Evolutionary conservation across 2,113 vertebrate species (phyloP).

Genomic region (Callopanchax toddi): DNA sequence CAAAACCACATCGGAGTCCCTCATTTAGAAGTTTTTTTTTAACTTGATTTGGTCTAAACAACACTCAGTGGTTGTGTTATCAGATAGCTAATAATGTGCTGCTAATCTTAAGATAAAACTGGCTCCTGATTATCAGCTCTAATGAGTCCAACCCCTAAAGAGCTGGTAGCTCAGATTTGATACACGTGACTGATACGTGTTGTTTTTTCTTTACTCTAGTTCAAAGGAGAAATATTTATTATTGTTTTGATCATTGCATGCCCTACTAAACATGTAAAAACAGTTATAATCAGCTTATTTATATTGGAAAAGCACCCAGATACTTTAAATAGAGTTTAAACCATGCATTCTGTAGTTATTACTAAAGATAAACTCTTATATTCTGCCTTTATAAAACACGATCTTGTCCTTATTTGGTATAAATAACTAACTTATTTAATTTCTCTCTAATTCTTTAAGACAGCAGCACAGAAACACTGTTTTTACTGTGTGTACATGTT

Average conservation of each 20-base stretch:
- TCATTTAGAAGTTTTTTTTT: background rate
- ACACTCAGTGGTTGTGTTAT: too few species aligned
- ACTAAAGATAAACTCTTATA: too few species aligned
- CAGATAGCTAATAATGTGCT: background rate
- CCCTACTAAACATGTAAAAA: background rate
- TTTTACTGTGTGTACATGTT: too few species aligned
- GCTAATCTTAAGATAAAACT: background rate
- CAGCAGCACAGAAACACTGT: background rate
- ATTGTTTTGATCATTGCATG: background rate
- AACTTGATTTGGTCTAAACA: background rate
- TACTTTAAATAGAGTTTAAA: too few species aligned
- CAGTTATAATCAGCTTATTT: too few species aligned
- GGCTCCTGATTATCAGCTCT: background rate
- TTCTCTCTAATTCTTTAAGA: background rate
- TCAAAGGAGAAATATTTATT: too few species aligned
- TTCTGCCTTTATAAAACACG: too few species aligned
- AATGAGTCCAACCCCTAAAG: background rate
- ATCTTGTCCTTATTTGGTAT: background rate
- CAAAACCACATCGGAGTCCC: too few species aligned
- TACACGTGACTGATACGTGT: too few species aligned
- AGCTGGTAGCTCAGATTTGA: background rate
- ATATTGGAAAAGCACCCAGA: too few species aligned
- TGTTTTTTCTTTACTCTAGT: too few species aligned
- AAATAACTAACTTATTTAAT: background rate
- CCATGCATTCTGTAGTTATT: too few species aligned